phyloP scores from a whole-genome alignment of 2,113 vertebrate genomes.

The Lipotes vexillifer region DNA sequence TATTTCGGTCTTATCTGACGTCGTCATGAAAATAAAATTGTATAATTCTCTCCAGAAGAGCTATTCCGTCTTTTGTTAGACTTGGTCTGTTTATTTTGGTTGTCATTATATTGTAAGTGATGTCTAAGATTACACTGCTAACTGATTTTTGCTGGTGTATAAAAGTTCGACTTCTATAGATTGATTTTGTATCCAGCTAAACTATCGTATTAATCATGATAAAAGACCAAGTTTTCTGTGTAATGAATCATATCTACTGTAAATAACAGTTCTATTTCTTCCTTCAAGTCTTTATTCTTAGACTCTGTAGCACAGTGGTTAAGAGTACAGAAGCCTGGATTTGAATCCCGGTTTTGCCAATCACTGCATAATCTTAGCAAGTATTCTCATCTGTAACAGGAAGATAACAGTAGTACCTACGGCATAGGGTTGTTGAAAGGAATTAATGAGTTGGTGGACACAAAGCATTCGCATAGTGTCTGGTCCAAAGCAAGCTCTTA shows the following conservation, averaged over 20 bases:
- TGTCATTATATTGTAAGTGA: too few relatives aligned
- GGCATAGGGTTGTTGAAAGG: not conserved
- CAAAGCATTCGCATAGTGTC: too few relatives aligned
- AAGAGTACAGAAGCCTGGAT: too few relatives aligned
- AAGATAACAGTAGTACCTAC: not conserved
- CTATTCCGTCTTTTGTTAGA: not conserved
- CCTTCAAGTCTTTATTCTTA: not conserved
- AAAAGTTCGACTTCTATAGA: not conserved
- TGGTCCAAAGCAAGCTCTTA: not conserved
- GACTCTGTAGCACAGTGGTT: too few relatives aligned
- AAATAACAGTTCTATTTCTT: not conserved
- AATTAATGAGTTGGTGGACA: not conserved
- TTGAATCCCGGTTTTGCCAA: not conserved
- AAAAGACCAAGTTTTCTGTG: not conserved
- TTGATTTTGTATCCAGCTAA: not conserved
- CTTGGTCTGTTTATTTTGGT: not conserved
- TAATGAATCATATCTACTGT: not conserved
- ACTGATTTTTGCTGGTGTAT: not conserved
- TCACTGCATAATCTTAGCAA: not conserved
- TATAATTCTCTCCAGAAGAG: not conserved
- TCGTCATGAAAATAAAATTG: not conserved
- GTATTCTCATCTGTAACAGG: not conserved
- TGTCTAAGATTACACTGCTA: too few relatives aligned
- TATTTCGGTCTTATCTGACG: not conserved
- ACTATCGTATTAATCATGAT: rapidly evolving